These are phyloP conservation scores for Charadrius vociferus DNA, from an alignment of 2,113 vertebrate genomes.

Conservation along the genomic window DNA sequence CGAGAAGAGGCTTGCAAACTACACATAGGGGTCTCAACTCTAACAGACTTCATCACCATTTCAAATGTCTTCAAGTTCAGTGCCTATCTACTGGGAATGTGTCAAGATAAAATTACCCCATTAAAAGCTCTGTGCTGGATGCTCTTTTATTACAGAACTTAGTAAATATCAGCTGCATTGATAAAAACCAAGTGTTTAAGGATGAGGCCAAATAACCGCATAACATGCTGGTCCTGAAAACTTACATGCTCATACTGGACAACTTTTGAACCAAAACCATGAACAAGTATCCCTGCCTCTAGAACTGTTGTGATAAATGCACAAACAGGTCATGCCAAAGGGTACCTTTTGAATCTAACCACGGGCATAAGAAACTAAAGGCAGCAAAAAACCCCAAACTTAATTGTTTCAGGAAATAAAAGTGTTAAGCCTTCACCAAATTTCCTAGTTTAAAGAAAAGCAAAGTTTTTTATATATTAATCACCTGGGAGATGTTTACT, in stretches of 20 bases:
- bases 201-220: not conserved
- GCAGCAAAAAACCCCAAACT: fast-evolving
- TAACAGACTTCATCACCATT: not conserved
- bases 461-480: not conserved
- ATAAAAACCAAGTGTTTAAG: not conserved
- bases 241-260: not conserved
- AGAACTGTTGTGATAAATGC: not conserved
- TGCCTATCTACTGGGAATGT: not conserved
- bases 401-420: not conserved
- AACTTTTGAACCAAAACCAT: not conserved
- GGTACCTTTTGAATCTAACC: not conserved
- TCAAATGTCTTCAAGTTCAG: not conserved
- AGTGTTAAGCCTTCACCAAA: not conserved
- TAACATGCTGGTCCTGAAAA: not conserved
- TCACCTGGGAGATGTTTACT: not conserved
- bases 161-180: not conserved
- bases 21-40: not conserved
- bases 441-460: not conserved
- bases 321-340: not conserved
- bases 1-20: not conserved
- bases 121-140: not conserved
- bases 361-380: not conserved
- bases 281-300: not conserved
- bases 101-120: not conserved
- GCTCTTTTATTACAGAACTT: not conserved